Conservation (phyloP, 2,888 invertebrate genomes). For the Acrobeloides nanus region DNA sequence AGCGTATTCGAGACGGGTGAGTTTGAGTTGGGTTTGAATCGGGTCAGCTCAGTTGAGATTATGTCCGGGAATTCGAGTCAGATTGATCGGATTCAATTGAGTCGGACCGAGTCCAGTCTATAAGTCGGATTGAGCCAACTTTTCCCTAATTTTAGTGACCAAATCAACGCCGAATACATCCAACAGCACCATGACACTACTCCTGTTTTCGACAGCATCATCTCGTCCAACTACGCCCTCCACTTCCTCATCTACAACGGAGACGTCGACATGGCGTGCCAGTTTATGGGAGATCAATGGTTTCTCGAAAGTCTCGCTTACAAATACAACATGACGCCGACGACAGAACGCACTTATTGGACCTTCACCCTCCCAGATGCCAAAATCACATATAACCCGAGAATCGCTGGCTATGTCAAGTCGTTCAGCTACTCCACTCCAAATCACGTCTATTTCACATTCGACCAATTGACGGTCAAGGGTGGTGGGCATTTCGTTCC, state of each 20-base stretch:
- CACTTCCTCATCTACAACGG: slow-evolving; percentile 47
- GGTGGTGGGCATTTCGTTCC: slow-evolving; percentile 74
- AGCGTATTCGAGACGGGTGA: too few relatives aligned
- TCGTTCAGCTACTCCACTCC: slow-evolving; percentile 30
- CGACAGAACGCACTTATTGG: too few relatives aligned
- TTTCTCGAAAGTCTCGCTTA: slow-evolving; percentile 38
- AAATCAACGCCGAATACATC: slow-evolving; percentile 41
- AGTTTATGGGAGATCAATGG: slow-evolving; percentile 43
- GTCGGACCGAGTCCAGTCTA: slow-evolving; percentile 8
- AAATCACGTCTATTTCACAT: slow-evolving; percentile 3
- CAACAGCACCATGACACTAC: slow-evolving; percentile 43
- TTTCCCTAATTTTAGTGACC: slow-evolving; percentile 28
- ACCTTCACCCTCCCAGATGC: slow-evolving; percentile 27
- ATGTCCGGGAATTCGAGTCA: too few relatives aligned
- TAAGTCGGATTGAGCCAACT: too few relatives aligned
- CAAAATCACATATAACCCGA: slow-evolving; percentile 19
- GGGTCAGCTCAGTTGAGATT: too few relatives aligned
- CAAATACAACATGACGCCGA: slow-evolving; percentile 19
- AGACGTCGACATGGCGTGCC: slow-evolving; percentile 47
- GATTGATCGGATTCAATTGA: too few relatives aligned
- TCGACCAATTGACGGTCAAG: slow-evolving; percentile 21
- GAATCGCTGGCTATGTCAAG: slow-evolving; percentile 37
- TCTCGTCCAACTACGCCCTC: slow-evolving; percentile 2
- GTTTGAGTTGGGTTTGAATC: too few relatives aligned
- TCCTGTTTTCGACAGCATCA: slow-evolving; percentile 30